Base-by-base conservation (phyloP, 2,797 vertebrate genomes). In the Hyperoplus lanceolatus region DNA sequence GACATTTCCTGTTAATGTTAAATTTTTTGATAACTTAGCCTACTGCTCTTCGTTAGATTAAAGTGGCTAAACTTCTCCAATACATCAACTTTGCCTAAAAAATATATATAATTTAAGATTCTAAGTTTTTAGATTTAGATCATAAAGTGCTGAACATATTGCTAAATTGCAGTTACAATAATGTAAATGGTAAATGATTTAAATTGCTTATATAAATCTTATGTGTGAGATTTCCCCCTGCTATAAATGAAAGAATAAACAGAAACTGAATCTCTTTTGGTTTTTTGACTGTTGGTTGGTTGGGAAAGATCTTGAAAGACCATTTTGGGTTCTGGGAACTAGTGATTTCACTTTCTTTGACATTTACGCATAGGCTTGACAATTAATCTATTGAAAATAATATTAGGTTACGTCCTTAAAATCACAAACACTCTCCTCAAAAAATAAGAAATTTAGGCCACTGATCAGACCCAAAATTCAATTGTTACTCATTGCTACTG, bases 391-490 rank as follows among this genome's bases (percentile, higher is more conserved):
- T 41, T 50, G 14, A 41, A 65, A 62, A 48, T 53, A 29, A 4
- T 21, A n/a, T 11, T 13, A n/a, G 29, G 2, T 9, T 60, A 6
- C 7, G 41, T 3, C 8, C 6, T 1, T 51, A 21, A 56, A 70
- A 63, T 60, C 3, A 10, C 13, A 70, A 54, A 49, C 38, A 29
- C 29, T 29, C 29, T 29, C 16, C 16, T 54, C 1, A 12, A 14
- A 66, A 5, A 60, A 71, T 4, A 10, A n/a, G 2, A 13, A 50
- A 71, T 18, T 1, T 42, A 18, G 7, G 36, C 1, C 3, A 39
- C 2, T 5, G 43, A 16, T 18, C 0, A 0, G 0, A 36, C 0
- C 13, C 48, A 1, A 1, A 11, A 41, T 38, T 42, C 1, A 1
- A 45, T 41, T n/a, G 3, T 46, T 21, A 36, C 14, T 36, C 2